Percentiles rank a stretch among this genome's conserved stretches.
Conservation (phyloP, 2,113 vertebrate species). For the Corvus cornix region DNA sequence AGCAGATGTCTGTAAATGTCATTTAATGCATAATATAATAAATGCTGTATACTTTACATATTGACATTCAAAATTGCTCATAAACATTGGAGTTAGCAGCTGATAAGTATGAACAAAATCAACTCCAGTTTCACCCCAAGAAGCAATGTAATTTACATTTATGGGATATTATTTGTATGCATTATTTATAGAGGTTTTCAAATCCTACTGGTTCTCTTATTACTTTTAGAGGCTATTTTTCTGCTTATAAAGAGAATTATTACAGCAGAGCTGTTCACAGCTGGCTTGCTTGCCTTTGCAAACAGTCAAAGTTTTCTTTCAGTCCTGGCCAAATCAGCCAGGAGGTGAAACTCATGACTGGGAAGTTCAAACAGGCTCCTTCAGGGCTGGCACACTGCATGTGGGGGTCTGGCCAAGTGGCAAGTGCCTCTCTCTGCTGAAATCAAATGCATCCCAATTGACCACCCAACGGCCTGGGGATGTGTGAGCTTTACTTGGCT, state of each 20-base stretch:
- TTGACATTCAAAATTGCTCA: slow-evolving; percentile 14
- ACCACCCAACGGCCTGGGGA: not conserved
- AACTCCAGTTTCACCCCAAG: slow-evolving; percentile 5
- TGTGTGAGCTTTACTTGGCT: not conserved
- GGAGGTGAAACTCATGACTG: not conserved
- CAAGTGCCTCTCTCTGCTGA: not conserved
- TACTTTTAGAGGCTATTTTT: slow-evolving; percentile 18
- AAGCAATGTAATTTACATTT: slow-evolving; percentile 2
- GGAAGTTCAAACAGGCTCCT: not conserved
- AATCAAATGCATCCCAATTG: not conserved
- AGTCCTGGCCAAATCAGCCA: not conserved
- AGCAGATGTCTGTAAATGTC: slow-evolving; percentile 14
- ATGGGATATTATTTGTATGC: not conserved
- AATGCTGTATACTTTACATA: not conserved
- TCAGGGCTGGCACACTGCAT: not conserved
- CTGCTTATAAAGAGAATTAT: not conserved
- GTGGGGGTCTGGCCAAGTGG: not conserved
- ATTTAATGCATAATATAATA: not conserved
- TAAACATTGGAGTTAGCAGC: not conserved
- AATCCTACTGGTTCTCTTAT: not conserved
- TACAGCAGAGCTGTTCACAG: not conserved
- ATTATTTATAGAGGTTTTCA: not conserved
- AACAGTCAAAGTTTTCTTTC: not conserved
- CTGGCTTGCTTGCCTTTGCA: not conserved
- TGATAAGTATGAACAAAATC: slow-evolving; percentile 4